Percentiles rank a stretch among this genome's conserved stretches.
phyloP scores from a whole-genome alignment of 2,797 vertebrate species.

The Salmo trutta region DNA sequence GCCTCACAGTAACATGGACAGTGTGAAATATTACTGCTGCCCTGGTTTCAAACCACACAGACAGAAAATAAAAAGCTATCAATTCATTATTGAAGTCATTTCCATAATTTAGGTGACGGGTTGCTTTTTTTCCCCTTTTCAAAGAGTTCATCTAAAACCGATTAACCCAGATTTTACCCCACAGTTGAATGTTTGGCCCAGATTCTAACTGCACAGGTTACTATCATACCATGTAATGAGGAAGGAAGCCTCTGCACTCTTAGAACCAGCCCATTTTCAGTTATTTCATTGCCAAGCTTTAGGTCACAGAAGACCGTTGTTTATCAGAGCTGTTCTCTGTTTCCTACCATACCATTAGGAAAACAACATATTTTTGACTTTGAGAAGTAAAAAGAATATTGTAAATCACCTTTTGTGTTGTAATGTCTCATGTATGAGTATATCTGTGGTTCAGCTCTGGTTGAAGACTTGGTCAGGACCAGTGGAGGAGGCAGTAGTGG shows the following conservation, averaged over 20 bases:
- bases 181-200: background rate
- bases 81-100: background rate
- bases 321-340: no score
- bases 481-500: slow-evolving; percentile 17
- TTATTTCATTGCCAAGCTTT: background rate
- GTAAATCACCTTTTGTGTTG: no score
- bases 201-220: background rate
- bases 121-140: background rate
- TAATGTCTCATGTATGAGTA: background rate
- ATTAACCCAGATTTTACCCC: background rate
- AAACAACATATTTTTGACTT: background rate
- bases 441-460: slow-evolving; percentile 61
- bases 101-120: background rate
- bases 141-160: background rate
- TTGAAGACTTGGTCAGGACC: slow-evolving; percentile 68
- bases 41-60: slow-evolving; percentile 23
- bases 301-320: background rate
- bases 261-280: background rate
- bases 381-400: background rate
- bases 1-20: no score
- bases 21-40: slow-evolving; percentile 26
- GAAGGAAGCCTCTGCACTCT: background rate
- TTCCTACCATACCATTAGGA: background rate
- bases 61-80: background rate
- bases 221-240: background rate